phyloP scores from a whole-genome alignment of 2,797 vertebrate species.

The Acestrorhynchus altus region DNA sequence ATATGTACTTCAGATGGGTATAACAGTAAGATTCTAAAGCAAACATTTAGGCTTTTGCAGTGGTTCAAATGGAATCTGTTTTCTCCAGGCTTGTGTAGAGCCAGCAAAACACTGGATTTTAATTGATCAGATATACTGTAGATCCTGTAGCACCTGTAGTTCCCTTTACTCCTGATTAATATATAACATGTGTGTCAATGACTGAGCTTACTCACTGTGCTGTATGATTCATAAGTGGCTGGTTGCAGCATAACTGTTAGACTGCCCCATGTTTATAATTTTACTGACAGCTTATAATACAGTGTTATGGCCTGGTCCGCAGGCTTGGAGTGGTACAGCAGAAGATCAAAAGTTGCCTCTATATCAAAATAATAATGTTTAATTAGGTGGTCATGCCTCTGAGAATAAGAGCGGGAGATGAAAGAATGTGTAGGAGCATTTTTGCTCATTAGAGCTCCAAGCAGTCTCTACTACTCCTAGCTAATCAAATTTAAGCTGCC shows the following conservation, averaged over 20 bases:
- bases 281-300: neutral
- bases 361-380: constrained; percentile 38
- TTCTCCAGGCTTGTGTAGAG: too few species aligned
- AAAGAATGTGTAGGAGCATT: constrained; percentile 18
- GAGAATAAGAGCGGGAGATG: constrained; percentile 12
- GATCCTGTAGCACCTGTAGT: neutral
- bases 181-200: neutral
- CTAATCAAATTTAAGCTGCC: constrained; percentile 12
- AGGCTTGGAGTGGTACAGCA: neutral
- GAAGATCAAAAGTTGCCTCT: constrained; percentile 14
- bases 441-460: constrained; percentile 21
- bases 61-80: too few species aligned
- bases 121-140: too few species aligned
- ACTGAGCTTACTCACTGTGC: too few species aligned
- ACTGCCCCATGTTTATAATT: neutral
- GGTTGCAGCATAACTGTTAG: too few species aligned
- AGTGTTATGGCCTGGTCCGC: neutral
- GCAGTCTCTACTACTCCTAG: neutral
- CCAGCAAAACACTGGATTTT: too few species aligned
- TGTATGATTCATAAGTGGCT: neutral
- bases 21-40: too few species aligned
- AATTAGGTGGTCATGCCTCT: constrained; percentile 26
- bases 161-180: neutral
- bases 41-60: too few species aligned
- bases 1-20: too few species aligned